A percentile compares a stretch with the other conserved stretches of the same genome.
Evolutionary conservation across 1,140 invertebrate genomes (phyloP).

Genomic region (Drosophila bocki): DNA sequence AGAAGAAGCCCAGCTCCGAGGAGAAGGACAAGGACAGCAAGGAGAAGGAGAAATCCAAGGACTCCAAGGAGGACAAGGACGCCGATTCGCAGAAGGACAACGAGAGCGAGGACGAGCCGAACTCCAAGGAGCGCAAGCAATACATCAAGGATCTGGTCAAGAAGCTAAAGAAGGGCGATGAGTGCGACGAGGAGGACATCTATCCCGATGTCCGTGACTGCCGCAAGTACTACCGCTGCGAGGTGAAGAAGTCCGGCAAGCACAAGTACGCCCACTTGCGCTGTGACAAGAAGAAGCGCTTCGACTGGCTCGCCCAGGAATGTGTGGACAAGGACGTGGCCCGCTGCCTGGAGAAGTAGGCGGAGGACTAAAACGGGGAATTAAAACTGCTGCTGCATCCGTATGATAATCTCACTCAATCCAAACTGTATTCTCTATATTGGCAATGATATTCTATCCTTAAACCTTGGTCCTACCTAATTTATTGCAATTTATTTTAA

Average conservation of each 20-base stretch:
- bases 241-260: slow-evolving; percentile 66
- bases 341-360: slow-evolving; percentile 57
- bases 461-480: slow-evolving; percentile 46
- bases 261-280: slow-evolving; percentile 62
- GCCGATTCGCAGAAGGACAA: slow-evolving; percentile 43
- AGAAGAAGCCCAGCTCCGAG: slow-evolving; percentile 44
- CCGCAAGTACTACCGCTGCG: slow-evolving; percentile 74
- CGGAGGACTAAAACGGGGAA: not conserved
- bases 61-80: slow-evolving; percentile 50
- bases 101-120: slow-evolving; percentile 58
- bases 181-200: slow-evolving; percentile 73
- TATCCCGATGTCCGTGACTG: slow-evolving; percentile 75
- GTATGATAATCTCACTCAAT: slow-evolving; percentile 47
- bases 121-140: slow-evolving; percentile 66
- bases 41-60: slow-evolving; percentile 37
- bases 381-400: slow-evolving; percentile 29
- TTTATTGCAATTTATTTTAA: slow-evolving; percentile 59
- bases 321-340: slow-evolving; percentile 60
- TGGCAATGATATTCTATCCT: slow-evolving; percentile 59
- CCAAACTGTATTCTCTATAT: slow-evolving; percentile 55
- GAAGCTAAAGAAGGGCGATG: slow-evolving; percentile 70
- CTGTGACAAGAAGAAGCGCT: slow-evolving; percentile 64
- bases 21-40: slow-evolving; percentile 57
- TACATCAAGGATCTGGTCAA: slow-evolving; percentile 68
- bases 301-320: slow-evolving; percentile 49